Base-by-base conservation (phyloP, 2,113 vertebrate species). In the Phalacrocorax carbo region DNA sequence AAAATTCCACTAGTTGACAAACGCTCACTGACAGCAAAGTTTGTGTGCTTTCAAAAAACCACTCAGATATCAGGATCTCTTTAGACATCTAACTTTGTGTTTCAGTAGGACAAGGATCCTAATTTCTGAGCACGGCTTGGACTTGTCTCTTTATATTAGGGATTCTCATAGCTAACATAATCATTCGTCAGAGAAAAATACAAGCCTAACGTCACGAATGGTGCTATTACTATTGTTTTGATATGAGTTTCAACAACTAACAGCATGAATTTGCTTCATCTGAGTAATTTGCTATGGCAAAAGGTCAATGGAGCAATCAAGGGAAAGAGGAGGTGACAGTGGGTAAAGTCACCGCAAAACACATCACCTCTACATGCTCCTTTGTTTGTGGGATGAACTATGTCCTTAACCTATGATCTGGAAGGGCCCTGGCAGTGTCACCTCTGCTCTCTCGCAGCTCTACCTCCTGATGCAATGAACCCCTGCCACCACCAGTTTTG, bases 281-380 rank as follows among this genome's bases (percentile, higher is more conserved):
- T 86, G 76, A 44, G 60, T 88, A 71, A 88, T 64, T 89, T 94
- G 57, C 62, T 32, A 1, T 46, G 62, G 66, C 70, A 80, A 85
- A 94, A 96, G 86, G 88, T 92, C 95, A 94, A 9, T 61, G 57
- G 61, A 93, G 55, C 69, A 78, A 11, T 77, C 76, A n/a, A 60
- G 40, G 72, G 44, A 82, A 73, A 69, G 58, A 15, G 49, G 62
- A 91, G 6, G 2, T 83, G 77, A 32, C 83, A 82, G 60, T 34
- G 36, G 42, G 9, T 89, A 86, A 72, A 72, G 82, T 84, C 80
- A 72, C 64, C 4, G 1, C 64, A 68, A 25, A 95, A 75, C 26
- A 64, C 23, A 15, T 90, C 61, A 48, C 29, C 68, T 62, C 64
- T 81, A 15, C 5, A 1, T 44, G 23, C 42, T 86, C 65, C 77